Conservation (phyloP, 2,113 vertebrate species). For the Cyphomyrus discorhynchus region DNA sequence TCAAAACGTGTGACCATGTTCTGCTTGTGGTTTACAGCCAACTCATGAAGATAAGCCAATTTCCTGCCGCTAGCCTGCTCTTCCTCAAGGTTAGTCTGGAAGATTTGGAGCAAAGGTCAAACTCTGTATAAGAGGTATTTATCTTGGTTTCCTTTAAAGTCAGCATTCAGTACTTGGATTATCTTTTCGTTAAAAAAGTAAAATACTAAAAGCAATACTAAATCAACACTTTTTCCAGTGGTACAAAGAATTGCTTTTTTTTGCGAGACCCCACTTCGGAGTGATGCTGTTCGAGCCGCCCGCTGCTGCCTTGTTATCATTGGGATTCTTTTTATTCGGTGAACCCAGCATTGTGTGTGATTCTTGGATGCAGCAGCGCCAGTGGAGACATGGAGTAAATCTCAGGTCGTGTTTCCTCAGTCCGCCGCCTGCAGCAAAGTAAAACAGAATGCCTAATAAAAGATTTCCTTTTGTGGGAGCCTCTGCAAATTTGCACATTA, state of each 20-base stretch:
- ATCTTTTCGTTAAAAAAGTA: slow-evolving; percentile 57
- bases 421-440: slow-evolving; percentile 65
- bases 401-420: slow-evolving; percentile 68
- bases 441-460: slow-evolving; percentile 72
- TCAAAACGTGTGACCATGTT: background rate
- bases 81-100: slow-evolving; percentile 10
- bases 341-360: slow-evolving; percentile 67
- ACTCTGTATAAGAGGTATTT: slow-evolving; percentile 64
- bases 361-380: slow-evolving; percentile 66
- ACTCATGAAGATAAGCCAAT: slow-evolving; percentile 23
- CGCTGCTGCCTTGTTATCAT: slow-evolving; percentile 70
- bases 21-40: background rate
- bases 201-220: slow-evolving; percentile 71
- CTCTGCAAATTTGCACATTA: slow-evolving; percentile 54
- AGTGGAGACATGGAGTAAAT: slow-evolving; percentile 59
- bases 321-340: slow-evolving; percentile 73
- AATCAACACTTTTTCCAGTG: slow-evolving; percentile 59
- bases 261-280: slow-evolving; percentile 47
- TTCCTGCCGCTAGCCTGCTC: slow-evolving; percentile 27
- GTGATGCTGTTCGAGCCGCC: slow-evolving; percentile 38
- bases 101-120: slow-evolving; percentile 49
- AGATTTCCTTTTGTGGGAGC: slow-evolving; percentile 67
- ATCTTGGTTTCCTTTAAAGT: slow-evolving; percentile 54
- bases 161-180: slow-evolving; percentile 48
- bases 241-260: slow-evolving; percentile 66